Evolutionary conservation across 2,797 vertebrate species (phyloP).

Genomic region (Acomys russatus): DNA sequence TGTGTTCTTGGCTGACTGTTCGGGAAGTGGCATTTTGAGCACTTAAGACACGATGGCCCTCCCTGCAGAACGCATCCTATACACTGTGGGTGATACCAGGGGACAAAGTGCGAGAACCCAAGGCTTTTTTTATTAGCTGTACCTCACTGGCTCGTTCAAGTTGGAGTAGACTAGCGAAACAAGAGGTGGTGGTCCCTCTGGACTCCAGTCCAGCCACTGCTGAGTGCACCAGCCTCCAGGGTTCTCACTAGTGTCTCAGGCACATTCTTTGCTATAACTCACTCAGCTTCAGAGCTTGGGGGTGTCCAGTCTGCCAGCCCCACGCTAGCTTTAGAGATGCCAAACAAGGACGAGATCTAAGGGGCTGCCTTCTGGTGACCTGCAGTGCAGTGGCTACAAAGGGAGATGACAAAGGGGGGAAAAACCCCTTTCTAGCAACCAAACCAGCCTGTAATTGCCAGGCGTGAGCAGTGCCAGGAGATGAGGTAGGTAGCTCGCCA

Average conservation of each 20-base stretch:
- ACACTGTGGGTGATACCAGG: background rate
- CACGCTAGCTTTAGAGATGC: background rate
- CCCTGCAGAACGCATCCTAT: background rate
- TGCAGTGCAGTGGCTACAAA: background rate
- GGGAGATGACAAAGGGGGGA: background rate
- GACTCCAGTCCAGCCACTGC: background rate
- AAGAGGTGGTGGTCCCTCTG: rapidly evolving
- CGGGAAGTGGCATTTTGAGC: background rate
- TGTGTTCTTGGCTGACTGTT: background rate
- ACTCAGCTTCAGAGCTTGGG: background rate
- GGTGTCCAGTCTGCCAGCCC: background rate
- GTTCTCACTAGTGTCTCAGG: background rate
- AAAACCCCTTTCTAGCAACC: background rate
- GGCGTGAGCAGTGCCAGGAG: background rate
- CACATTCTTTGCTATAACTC: background rate
- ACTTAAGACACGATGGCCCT: rapidly evolving
- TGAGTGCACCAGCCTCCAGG: rapidly evolving
- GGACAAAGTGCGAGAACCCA: too few relatives aligned
- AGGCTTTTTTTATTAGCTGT: background rate
- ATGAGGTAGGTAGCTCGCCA: background rate
- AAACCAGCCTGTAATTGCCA: background rate
- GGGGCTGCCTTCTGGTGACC: constrained; percentile 27
- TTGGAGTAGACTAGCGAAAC: rapidly evolving
- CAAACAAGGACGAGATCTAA: background rate
- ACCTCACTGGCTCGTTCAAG: background rate